Percentiles rank a stretch among this genome's conserved stretches.
Evolutionary conservation across 2,888 invertebrate species (phyloP).

Genomic region (Dryococelus australis): DNA sequence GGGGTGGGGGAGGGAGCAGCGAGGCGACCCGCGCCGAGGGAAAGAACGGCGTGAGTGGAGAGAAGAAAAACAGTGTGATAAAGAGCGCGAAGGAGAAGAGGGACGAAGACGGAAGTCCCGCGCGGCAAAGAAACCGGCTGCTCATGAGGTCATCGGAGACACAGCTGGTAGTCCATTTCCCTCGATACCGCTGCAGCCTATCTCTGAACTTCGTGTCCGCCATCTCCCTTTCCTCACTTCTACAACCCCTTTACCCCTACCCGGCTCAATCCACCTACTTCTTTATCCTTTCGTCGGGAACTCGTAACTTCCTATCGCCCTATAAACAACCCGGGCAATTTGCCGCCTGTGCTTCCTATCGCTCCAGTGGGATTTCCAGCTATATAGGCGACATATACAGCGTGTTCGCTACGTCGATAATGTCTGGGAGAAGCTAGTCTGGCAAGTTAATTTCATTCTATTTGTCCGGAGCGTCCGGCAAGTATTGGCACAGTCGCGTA

Average conservation of each 20-base stretch:
- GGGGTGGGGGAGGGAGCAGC: background rate
- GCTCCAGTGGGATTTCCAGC: background rate
- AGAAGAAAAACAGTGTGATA: background rate
- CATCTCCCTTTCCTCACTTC: background rate
- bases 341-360: background rate
- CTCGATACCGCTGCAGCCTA: background rate
- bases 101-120: background rate
- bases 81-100: background rate
- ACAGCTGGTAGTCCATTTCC: constrained; percentile 8
- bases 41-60: background rate
- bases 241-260: too few species aligned
- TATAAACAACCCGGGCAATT: background rate
- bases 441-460: too few species aligned
- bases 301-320: background rate
- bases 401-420: background rate
- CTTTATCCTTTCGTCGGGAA: background rate
- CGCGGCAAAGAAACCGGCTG: background rate
- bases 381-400: background rate
- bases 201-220: background rate
- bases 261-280: background rate
- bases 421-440: too few species aligned
- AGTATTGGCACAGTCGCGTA: too few species aligned
- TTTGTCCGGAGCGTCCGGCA: too few species aligned
- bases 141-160: background rate
- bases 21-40: background rate